Evolutionary conservation across 2,113 vertebrate genomes (phyloP).

Genomic region (Recurvirostra avosetta): DNA sequence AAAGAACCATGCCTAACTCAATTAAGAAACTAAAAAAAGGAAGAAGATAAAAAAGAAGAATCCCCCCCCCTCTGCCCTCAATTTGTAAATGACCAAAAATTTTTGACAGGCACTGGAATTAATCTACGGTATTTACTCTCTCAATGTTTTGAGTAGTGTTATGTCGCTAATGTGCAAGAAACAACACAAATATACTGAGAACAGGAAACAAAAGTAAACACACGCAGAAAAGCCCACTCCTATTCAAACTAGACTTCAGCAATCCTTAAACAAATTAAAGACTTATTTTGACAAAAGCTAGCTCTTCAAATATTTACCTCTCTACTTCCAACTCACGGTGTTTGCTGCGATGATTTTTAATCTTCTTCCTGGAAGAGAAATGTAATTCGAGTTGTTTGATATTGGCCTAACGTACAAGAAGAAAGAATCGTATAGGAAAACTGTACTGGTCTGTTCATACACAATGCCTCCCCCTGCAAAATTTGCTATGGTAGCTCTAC

Average conservation of each 20-base stretch:
- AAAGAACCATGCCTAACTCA: not conserved
- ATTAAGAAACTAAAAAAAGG: not conserved
- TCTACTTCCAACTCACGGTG: not conserved
- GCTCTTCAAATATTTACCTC: not conserved
- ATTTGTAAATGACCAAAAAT: not conserved
- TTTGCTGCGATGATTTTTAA: not conserved
- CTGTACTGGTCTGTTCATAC: not conserved
- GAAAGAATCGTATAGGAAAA: not conserved
- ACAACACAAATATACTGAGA: not conserved
- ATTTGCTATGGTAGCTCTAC: not conserved
- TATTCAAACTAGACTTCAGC: not conserved
- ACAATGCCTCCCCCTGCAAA: not conserved
- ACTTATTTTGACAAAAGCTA: not conserved
- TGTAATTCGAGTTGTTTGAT: not conserved
- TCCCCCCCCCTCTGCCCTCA: no score
- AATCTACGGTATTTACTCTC: not conserved
- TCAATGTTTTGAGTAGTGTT: rapidly evolving
- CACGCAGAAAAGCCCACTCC: not conserved
- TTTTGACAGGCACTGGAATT: not conserved
- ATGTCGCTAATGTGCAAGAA: not conserved
- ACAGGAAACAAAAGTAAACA: not conserved
- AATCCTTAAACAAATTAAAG: not conserved
- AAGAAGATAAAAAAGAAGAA: not conserved
- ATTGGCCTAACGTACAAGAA: not conserved
- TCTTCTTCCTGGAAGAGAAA: not conserved